These are phyloP conservation scores for Cyphomyrus plagiostoma DNA, from an alignment of 2,113 vertebrate species.

Conservation along the genomic window DNA sequence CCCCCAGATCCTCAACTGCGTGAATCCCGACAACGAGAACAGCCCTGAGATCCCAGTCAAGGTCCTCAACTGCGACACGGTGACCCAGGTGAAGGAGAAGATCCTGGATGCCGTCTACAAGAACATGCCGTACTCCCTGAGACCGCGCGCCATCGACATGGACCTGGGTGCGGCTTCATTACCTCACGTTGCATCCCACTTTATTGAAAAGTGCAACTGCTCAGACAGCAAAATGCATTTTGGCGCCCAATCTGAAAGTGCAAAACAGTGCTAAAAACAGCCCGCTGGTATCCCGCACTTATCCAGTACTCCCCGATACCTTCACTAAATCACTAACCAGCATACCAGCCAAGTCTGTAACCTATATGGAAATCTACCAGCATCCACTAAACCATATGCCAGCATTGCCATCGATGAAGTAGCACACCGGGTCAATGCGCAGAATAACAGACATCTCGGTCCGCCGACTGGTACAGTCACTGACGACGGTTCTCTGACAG, in stretches of 20 bases:
- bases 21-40: slow-evolving; percentile 97
- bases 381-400: not conserved
- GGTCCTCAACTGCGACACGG: slow-evolving; percentile 94
- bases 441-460: not conserved
- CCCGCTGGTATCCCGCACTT: rapidly evolving
- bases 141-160: slow-evolving; percentile 91
- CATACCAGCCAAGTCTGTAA: not conserved
- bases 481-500: not conserved
- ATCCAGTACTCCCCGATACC: not conserved
- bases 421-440: not conserved
- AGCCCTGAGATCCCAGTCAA: slow-evolving; percentile 96
- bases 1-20: slow-evolving; percentile 88
- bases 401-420: not conserved
- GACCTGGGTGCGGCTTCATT: slow-evolving; percentile 75
- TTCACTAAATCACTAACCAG: too few relatives aligned
- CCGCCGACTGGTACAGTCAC: not conserved
- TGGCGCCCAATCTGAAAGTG: not conserved
- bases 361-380: not conserved
- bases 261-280: not conserved
- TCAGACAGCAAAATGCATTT: not conserved
- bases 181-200: not conserved
- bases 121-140: slow-evolving; percentile 92
- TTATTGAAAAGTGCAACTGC: not conserved
- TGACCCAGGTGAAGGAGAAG: slow-evolving; percentile 98
- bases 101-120: slow-evolving; percentile 94